A percentile compares a stretch with the other conserved stretches of the same genome.
phyloP scores from a whole-genome alignment of 1,140 invertebrate genomes.

The Sycobia sp. region DNA sequence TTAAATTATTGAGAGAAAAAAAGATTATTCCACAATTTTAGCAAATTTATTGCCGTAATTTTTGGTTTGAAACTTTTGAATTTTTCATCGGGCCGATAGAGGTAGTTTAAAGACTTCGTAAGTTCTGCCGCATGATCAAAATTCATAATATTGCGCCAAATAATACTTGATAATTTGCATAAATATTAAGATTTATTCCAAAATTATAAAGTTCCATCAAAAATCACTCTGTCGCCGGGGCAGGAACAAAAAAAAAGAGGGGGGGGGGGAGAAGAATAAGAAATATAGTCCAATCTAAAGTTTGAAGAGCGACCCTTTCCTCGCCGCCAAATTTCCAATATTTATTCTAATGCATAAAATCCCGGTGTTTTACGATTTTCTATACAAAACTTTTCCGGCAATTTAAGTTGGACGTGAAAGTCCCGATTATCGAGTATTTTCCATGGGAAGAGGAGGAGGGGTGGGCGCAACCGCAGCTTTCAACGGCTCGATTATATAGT shows the following conservation, averaged over 20 bases:
- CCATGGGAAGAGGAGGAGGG: no score
- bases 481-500: no score
- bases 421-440: conserved; percentile 2
- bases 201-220: conserved; percentile 27
- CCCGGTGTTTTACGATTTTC: conserved; percentile 13
- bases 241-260: no score
- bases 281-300: conserved; percentile 28
- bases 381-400: conserved; percentile 18
- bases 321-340: conserved; percentile 14
- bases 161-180: conserved; percentile 20
- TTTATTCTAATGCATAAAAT: conserved; percentile 17
- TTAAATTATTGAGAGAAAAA: no score
- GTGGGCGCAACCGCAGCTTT: no score
- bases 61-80: no score
- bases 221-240: no score
- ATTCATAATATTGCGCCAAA: conserved; percentile 26
- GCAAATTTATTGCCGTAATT: no score
- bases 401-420: neutral
- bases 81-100: no score
- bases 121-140: no score
- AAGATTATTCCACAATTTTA: no score
- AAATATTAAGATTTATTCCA: conserved; percentile 31
- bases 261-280: neutral
- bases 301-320: conserved; percentile 13
- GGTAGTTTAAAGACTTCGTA: no score